phyloP scores from a whole-genome alignment of 2,113 vertebrate species.

The Climacteris rufus region DNA sequence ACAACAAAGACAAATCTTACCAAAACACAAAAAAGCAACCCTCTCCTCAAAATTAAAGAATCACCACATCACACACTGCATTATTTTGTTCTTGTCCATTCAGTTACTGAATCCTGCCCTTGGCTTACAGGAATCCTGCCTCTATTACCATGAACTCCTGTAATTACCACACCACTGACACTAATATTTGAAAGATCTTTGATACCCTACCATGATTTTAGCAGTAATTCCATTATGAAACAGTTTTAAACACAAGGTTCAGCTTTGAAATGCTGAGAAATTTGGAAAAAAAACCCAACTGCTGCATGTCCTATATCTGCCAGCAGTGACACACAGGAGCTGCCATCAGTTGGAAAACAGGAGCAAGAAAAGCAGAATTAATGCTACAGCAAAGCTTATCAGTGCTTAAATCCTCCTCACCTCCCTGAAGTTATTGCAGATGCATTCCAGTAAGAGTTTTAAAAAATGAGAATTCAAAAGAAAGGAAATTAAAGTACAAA shows the following conservation, averaged over 20 bases:
- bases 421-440: background rate
- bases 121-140: background rate
- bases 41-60: background rate
- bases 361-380: background rate
- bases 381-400: background rate
- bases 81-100: background rate
- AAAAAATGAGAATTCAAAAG: background rate
- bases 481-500: background rate
- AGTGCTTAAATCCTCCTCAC: background rate
- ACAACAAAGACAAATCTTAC: background rate
- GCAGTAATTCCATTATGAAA: background rate
- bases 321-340: background rate
- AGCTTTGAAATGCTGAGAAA: background rate
- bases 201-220: background rate
- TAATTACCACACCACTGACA: background rate
- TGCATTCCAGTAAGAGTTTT: background rate
- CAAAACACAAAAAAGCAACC: background rate
- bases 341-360: background rate
- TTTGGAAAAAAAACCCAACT: background rate
- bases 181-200: background rate
- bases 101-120: background rate
- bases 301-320: background rate
- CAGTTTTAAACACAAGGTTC: background rate
- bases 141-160: background rate
- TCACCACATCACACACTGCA: background rate